Percentiles rank a stretch among this genome's conserved stretches.
Conservation (phyloP, 1,140 invertebrate species). For the Radopholus similis region DNA sequence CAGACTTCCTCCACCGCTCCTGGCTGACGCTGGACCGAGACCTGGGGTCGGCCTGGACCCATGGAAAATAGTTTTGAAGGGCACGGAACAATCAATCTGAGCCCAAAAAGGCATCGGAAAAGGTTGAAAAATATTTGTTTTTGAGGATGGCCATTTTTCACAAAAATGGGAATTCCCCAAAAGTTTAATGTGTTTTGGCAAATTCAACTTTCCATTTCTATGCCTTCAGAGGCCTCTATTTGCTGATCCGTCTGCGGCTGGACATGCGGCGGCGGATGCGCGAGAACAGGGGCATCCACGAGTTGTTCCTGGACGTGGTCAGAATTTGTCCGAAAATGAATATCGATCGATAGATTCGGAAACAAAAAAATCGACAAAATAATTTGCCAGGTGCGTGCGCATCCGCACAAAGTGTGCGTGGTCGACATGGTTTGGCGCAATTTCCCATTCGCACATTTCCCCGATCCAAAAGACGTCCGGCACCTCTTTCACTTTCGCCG, state of each 20-base stretch:
- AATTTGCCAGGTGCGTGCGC: not conserved
- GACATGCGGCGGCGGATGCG: constrained; percentile 44
- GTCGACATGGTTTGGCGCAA: constrained; percentile 42
- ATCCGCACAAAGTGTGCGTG: constrained; percentile 41
- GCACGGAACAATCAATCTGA: not conserved
- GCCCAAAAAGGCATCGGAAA: no score
- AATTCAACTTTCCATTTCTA: not conserved
- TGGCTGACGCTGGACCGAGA: constrained; percentile 54
- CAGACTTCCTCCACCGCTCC: constrained; percentile 57
- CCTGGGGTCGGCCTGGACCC: no score
- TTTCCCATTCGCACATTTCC: not conserved
- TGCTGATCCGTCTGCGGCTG: constrained; percentile 49
- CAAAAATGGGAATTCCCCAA: no score
- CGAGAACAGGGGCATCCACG: constrained; percentile 50
- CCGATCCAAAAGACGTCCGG: constrained; percentile 14
- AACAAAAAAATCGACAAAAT: not conserved
- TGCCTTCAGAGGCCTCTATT: constrained; percentile 43
- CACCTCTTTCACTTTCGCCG: constrained; percentile 43
- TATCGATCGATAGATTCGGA: not conserved
- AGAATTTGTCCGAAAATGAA: not conserved
- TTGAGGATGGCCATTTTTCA: no score
- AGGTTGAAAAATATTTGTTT: no score
- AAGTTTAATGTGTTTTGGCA: no score
- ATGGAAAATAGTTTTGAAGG: not conserved
- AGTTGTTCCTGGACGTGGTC: constrained; percentile 55